Percentiles rank a stretch among this genome's conserved stretches.
Evolutionary conservation across 1,140 invertebrate species (phyloP).

Genomic region (Macrobrachium nipponense): DNA sequence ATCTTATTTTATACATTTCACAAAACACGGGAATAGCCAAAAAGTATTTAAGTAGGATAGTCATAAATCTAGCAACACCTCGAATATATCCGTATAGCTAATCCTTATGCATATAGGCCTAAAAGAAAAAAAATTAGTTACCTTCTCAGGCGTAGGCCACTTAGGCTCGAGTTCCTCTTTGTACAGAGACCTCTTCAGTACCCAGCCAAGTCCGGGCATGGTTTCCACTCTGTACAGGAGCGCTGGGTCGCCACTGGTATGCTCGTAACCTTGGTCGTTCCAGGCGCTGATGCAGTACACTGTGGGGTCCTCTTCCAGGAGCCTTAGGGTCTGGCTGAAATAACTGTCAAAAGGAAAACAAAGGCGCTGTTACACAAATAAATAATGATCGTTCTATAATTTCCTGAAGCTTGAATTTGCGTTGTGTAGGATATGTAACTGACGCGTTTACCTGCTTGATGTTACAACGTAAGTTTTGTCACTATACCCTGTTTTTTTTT

Average conservation of each 20-base stretch:
- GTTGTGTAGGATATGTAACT: no score
- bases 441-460: no score
- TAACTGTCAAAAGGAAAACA: constrained; percentile 67
- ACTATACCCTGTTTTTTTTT: no score
- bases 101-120: neutral
- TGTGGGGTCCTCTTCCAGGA: constrained; percentile 74
- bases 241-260: constrained; percentile 74
- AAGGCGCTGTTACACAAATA: neutral
- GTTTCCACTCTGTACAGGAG: constrained; percentile 77
- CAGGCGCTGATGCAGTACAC: constrained; percentile 78
- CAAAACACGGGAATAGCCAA: no score
- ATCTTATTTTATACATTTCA: no score
- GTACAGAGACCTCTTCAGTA: constrained; percentile 74
- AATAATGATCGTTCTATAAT: neutral
- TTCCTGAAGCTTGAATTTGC: neutral
- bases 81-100: neutral
- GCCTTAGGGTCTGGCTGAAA: constrained; percentile 75
- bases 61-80: no score
- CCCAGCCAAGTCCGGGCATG: constrained; percentile 79
- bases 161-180: constrained; percentile 76
- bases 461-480: no score
- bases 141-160: constrained; percentile 78
- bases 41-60: no score
- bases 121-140: constrained; percentile 63
- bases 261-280: constrained; percentile 79